These are phyloP conservation scores for Pristionchus pacificus DNA, from an alignment of 1,140 invertebrate genomes.

Conservation along the genomic window DNA sequence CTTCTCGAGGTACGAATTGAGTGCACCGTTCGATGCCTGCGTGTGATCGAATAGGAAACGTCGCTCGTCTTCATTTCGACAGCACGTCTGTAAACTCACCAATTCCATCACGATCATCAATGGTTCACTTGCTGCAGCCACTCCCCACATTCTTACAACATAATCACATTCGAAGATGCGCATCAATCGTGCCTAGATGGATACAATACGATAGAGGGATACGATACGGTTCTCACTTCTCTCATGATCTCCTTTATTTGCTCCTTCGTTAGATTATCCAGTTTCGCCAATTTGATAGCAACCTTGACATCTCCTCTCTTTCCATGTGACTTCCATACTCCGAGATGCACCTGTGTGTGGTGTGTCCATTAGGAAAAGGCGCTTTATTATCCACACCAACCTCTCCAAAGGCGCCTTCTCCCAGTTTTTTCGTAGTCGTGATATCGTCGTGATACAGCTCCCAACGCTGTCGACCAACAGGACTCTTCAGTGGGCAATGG, in stretches of 20 bases:
- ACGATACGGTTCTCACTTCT: constrained; percentile 28
- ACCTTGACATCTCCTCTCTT: constrained; percentile 12
- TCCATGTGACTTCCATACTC: constrained; percentile 14
- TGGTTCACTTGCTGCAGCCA: constrained; percentile 18
- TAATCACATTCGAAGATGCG: neutral
- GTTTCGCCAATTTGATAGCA: constrained; percentile 27
- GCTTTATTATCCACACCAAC: too few relatives aligned
- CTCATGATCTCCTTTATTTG: constrained; percentile 35
- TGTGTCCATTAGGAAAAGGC: too few relatives aligned
- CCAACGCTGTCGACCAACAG: constrained; percentile 15
- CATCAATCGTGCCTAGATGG: neutral
- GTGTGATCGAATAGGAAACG: neutral
- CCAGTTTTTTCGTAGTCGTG: constrained; percentile 18
- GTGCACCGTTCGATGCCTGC: constrained; percentile 6
- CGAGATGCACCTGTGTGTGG: constrained; percentile 19
- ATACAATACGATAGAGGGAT: constrained; percentile 17
- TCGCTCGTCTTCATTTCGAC: too few relatives aligned
- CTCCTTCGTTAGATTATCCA: constrained; percentile 10
- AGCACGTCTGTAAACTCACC: too few relatives aligned
- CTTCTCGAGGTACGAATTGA: constrained; percentile 10
- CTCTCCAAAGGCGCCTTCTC: constrained; percentile 37
- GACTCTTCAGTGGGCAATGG: neutral
- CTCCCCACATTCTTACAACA: constrained; percentile 32
- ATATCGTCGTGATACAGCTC: constrained; percentile 31
- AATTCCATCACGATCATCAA: constrained; percentile 24